A percentile compares a stretch with the other conserved stretches of the same genome.
These are phyloP conservation scores for Lepidochrysops patricia DNA, from an alignment of 2,888 invertebrate genomes.

Conservation along the genomic window DNA sequence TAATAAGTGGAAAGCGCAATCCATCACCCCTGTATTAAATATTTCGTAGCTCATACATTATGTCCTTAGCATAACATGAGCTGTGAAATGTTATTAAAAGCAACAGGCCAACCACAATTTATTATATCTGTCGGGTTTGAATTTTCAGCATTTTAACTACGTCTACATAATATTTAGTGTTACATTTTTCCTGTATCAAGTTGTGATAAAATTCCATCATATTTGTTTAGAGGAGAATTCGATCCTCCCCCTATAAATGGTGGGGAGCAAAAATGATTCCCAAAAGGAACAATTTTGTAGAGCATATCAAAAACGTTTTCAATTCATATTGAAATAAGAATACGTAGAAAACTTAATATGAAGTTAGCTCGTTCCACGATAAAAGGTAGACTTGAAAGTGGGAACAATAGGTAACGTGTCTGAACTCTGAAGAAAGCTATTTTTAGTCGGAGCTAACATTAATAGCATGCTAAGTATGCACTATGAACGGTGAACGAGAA, in stretches of 20 bases:
- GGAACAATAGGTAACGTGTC: not conserved
- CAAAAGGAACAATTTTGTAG: too few relatives aligned
- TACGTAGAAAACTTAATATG: not conserved
- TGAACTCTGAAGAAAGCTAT: not conserved
- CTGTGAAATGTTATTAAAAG: not conserved
- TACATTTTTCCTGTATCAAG: not conserved
- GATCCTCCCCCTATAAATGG: too few relatives aligned
- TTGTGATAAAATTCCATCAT: too few relatives aligned
- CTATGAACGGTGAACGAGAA: not conserved
- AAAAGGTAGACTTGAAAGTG: not conserved
- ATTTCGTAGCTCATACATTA: not conserved
- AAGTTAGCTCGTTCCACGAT: not conserved
- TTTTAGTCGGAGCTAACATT: slow-evolving; percentile 1
- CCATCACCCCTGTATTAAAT: not conserved
- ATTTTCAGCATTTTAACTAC: too few relatives aligned
- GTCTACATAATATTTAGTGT: too few relatives aligned
- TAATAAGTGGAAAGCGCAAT: not conserved
- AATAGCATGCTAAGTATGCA: not conserved
- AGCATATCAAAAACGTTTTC: too few relatives aligned
- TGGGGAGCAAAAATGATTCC: not conserved
- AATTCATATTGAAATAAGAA: too few relatives aligned
- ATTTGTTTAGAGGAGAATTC: too few relatives aligned
- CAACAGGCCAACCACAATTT: too few relatives aligned
- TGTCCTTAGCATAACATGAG: not conserved
- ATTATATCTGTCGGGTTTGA: too few relatives aligned